Base-by-base conservation (phyloP, 2,797 vertebrate genomes). In the Ctenopoma kingsleyae region DNA sequence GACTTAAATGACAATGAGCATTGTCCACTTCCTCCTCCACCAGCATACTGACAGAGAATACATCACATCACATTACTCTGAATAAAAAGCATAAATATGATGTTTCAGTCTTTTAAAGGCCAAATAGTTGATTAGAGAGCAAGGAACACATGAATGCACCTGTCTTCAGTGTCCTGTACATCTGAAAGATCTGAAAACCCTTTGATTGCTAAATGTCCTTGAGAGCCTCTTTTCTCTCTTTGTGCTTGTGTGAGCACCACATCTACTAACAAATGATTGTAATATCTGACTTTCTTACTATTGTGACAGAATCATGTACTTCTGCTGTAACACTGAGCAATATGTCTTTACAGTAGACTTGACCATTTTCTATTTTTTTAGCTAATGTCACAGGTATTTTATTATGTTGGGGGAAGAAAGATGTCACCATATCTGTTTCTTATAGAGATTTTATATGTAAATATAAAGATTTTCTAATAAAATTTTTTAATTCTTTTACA, bases 171-270 rank as follows among this genome's bases (percentile, higher is more conserved):
- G 49, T 16, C 51, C 47, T 19, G 30, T 67, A 30, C 27, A n/a
- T n/a, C n/a, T n/a, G n/a, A n/a, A n/a, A n/a, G 88, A 91, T 91
- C 91, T 92, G 91, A 93, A 93, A 92, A 90, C 83, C 90, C 83
- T 69, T 74, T 54, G 74, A 81, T 62, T 76, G 66, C 56, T 76
- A 82, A 82, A 71, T 3, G 55, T 87, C 83, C 74, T 53, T 69
- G 54, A 79, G 8, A 72, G n/a, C 46, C 11, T 27, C 13, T 71
- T 19, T 16, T 35, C 23, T 58, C 12, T 68, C 50, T 10, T 9
- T 52, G 27, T 9, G 0, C 48, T 73, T 73, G 44, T 78, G 56
- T 84, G 83, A 66, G 64, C 62, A 78, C 74, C 63, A 23, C 13
- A 1, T 71, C 67, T 59, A 82, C 82, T 77, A 85, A 89, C 82